phyloP scores from a whole-genome alignment of 2,888 invertebrate species.

The Hydrotaea diabolus region DNA sequence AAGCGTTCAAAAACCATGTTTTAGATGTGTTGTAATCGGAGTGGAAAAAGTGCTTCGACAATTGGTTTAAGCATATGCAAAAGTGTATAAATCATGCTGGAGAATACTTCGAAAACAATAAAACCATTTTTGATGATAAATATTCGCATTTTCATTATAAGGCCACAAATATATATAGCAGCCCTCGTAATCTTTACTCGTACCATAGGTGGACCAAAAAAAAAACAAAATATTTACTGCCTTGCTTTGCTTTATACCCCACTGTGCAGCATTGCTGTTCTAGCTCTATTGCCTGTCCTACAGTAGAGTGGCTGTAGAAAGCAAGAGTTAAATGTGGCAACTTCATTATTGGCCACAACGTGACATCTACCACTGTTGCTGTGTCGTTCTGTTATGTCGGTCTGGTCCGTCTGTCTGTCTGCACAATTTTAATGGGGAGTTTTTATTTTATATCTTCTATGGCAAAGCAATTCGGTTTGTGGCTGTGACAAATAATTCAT shows the following conservation, averaged over 20 bases:
- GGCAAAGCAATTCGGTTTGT: conserved; percentile 29
- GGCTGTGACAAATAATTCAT: conserved; percentile 27
- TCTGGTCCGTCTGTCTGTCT: neutral
- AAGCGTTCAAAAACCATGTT: too few relatives aligned
- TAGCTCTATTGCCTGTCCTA: neutral
- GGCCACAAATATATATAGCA: too few relatives aligned
- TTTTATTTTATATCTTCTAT: neutral
- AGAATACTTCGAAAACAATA: too few relatives aligned
- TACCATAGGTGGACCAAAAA: too few relatives aligned
- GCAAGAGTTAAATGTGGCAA: conserved; percentile 52
- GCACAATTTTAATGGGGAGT: neutral
- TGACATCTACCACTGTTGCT: conserved; percentile 1
- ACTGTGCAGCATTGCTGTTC: neutral
- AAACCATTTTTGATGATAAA: too few relatives aligned
- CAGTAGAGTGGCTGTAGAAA: conserved; percentile 8
- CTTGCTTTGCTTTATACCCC: neutral
- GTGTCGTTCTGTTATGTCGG: neutral
- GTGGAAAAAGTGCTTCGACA: too few relatives aligned
- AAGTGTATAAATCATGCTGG: too few relatives aligned
- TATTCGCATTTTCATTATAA: too few relatives aligned
- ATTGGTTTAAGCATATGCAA: too few relatives aligned
- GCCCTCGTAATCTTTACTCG: too few relatives aligned
- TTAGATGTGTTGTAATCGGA: too few relatives aligned
- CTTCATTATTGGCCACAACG: conserved; percentile 19
- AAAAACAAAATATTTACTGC: too few relatives aligned